phyloP scores from a whole-genome alignment of 1,140 invertebrate genomes.

The Sinella curviseta region DNA sequence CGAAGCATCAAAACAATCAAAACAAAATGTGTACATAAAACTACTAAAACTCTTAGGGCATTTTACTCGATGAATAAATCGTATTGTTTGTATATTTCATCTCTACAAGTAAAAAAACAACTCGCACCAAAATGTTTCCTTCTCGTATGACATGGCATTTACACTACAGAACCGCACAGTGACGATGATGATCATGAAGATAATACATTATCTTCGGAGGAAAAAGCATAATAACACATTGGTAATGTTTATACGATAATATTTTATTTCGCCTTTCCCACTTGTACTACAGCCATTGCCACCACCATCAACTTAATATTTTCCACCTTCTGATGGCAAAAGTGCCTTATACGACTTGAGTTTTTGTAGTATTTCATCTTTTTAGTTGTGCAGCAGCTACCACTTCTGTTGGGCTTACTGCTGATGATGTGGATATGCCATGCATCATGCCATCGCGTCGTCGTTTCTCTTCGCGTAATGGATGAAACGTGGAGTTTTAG shows the following conservation, averaged over 20 bases:
- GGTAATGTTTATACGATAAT: background rate
- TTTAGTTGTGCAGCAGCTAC: background rate
- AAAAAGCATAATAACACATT: too few species aligned
- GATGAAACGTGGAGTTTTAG: conserved; percentile 15
- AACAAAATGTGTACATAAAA: background rate
- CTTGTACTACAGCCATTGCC: too few species aligned
- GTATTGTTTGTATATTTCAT: background rate
- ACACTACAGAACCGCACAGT: background rate
- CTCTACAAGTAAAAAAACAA: background rate
- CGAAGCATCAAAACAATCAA: background rate
- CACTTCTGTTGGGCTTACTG: background rate
- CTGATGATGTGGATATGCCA: background rate
- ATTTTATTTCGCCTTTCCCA: conserved; percentile 19
- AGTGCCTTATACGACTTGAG: background rate
- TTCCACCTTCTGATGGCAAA: background rate
- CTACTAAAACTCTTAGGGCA: background rate
- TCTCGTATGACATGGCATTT: background rate
- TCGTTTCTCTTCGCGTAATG: background rate
- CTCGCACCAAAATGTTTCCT: background rate
- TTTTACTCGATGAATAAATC: background rate
- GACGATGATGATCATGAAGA: background rate
- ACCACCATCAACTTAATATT: too few species aligned
- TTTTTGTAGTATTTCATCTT: too few species aligned
- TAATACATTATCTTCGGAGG: conserved; percentile 5
- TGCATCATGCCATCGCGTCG: background rate